A percentile compares a stretch with the other conserved stretches of the same genome.
Conservation (phyloP, 2,797 vertebrate species). For the Gymnothorax javanicus region DNA sequence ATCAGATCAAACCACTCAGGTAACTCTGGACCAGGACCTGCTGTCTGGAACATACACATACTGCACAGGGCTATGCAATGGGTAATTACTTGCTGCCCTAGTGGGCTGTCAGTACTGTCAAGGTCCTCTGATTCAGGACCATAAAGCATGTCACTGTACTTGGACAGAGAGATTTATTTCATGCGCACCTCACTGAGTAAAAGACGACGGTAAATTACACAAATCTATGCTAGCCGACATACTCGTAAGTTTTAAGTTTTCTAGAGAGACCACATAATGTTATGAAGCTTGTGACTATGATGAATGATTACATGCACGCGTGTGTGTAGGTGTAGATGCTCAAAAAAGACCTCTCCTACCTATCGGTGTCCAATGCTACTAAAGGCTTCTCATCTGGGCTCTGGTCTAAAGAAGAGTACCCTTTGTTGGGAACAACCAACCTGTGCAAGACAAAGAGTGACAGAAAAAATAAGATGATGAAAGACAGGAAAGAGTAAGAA, state of each 20-base stretch:
- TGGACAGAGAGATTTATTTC: background rate
- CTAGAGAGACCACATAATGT: background rate
- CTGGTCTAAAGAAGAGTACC: conserved; percentile 97
- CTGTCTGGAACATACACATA: background rate
- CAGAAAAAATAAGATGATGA: background rate
- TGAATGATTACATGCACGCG: background rate
- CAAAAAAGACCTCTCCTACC: conserved; percentile 67
- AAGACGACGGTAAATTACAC: background rate
- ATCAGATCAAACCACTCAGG: background rate
- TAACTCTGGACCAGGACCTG: background rate
- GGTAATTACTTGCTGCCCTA: background rate
- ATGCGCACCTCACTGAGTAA: background rate
- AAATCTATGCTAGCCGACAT: background rate
- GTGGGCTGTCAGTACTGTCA: background rate
- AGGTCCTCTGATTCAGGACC: background rate
- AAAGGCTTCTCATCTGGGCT: conserved; percentile 97
- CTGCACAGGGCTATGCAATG: background rate
- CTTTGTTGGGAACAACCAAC: conserved; percentile 97
- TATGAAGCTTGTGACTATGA: background rate
- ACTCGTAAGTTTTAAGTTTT: background rate
- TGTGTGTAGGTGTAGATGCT: background rate
- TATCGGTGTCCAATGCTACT: conserved; percentile 97
- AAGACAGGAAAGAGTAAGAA: conserved; percentile 18
- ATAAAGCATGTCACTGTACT: background rate
- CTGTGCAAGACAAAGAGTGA: conserved; percentile 62